These are phyloP conservation scores for Orthosia gothica DNA, from an alignment of 2,888 invertebrate species.

Conservation along the genomic window DNA sequence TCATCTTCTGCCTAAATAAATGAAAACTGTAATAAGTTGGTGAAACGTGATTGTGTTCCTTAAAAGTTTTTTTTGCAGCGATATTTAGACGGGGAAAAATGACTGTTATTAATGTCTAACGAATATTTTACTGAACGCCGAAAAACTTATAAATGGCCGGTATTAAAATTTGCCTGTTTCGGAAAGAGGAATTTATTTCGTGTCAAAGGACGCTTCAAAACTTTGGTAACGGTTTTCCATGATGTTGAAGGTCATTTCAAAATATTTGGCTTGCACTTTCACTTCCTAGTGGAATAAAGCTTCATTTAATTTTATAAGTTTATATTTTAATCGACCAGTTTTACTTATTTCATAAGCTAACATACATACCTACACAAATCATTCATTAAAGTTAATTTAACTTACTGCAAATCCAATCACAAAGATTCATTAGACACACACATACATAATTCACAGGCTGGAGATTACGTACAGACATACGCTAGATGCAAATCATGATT, in stretches of 20 bases:
- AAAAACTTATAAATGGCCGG: slow-evolving; percentile 74
- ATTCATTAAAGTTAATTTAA: neutral
- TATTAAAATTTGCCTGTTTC: slow-evolving; percentile 73
- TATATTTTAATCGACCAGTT: slow-evolving; percentile 2
- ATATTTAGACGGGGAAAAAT: slow-evolving; percentile 70
- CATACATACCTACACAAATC: neutral
- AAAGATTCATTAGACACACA: neutral
- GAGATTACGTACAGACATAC: slow-evolving; percentile 10
- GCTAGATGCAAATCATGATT: slow-evolving; percentile 45
- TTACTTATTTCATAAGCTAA: neutral
- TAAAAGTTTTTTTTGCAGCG: slow-evolving; percentile 63
- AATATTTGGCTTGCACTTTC: slow-evolving; percentile 47
- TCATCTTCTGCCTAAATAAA: slow-evolving; percentile 59
- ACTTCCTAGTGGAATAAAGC: slow-evolving; percentile 2
- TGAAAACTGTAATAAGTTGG: slow-evolving; percentile 66
- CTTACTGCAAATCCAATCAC: no score
- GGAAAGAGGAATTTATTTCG: slow-evolving; percentile 72
- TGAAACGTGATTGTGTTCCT: slow-evolving; percentile 70
- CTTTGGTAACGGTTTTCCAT: slow-evolving; percentile 64
- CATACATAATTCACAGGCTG: neutral
- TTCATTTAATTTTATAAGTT: slow-evolving; percentile 6
- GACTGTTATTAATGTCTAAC: slow-evolving; percentile 73
- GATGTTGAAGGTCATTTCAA: slow-evolving; percentile 42
- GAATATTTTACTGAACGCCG: slow-evolving; percentile 74
- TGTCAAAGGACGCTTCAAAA: slow-evolving; percentile 71